These are phyloP conservation scores for Odiellus spinosus DNA, from an alignment of 2,888 invertebrate species.

Conservation along the genomic window DNA sequence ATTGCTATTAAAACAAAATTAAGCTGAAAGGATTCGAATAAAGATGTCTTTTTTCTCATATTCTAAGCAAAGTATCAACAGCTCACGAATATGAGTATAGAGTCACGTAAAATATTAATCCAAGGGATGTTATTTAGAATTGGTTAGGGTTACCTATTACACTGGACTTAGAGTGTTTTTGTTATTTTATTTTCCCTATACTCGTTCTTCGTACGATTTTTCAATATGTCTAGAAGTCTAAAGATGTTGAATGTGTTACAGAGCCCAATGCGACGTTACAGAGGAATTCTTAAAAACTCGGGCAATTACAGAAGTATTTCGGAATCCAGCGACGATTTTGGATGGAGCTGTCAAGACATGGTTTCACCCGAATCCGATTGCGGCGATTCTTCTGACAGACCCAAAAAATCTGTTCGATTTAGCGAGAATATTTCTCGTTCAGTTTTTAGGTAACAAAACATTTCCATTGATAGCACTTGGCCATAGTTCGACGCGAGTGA, in stretches of 20 bases:
- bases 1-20: too few species aligned
- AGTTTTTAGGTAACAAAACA: not conserved
- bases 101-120: too few species aligned
- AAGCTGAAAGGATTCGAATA: too few species aligned
- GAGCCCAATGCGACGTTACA: not conserved
- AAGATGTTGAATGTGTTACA: not conserved
- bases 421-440: not conserved
- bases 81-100: too few species aligned
- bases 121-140: too few species aligned
- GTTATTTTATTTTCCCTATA: not conserved
- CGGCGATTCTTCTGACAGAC: not conserved
- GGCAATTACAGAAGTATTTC: not conserved
- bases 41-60: too few species aligned
- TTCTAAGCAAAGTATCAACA: too few species aligned
- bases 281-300: not conserved
- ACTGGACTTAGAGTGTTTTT: not conserved
- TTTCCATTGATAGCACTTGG: too few species aligned
- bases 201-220: not conserved
- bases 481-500: too few species aligned
- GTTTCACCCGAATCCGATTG: not conserved
- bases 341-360: not conserved
- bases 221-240: not conserved
- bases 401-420: not conserved
- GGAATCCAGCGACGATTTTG: not conserved
- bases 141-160: too few species aligned